Percentiles rank a stretch among this genome's conserved stretches.
These are phyloP conservation scores for Epinotia ramella DNA, from an alignment of 2,888 invertebrate genomes.

Conservation along the genomic window DNA sequence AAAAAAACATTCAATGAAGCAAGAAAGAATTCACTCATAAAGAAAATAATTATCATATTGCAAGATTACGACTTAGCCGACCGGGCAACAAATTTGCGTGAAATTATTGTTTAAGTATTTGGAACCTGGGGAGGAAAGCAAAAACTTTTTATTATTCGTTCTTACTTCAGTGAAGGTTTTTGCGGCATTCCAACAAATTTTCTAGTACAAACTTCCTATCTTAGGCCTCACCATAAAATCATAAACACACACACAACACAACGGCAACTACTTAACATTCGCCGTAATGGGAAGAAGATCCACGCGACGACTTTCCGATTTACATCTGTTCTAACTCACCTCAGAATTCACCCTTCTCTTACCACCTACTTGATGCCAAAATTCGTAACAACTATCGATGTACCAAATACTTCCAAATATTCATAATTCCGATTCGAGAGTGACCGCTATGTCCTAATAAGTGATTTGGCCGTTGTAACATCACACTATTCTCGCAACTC, in stretches of 20 bases:
- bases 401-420: too few species aligned
- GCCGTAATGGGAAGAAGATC: too few species aligned
- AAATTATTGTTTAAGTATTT: not conserved
- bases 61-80: conserved; percentile 22
- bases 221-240: too few species aligned
- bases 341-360: not conserved
- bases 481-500: not conserved
- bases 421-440: too few species aligned
- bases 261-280: too few species aligned
- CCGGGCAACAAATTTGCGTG: not conserved
- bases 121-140: too few species aligned
- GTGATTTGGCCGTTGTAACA: too few species aligned
- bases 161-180: conserved; percentile 79
- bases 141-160: conserved; percentile 48
- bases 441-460: too few species aligned
- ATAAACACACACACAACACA: too few species aligned
- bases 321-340: not conserved
- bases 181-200: conserved; percentile 61
- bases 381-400: not conserved
- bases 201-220: not conserved
- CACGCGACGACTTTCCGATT: not conserved
- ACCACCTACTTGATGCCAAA: not conserved
- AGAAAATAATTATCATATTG: conserved; percentile 46
- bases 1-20: conserved; percentile 81
- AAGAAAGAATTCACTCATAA: conserved; percentile 61